These are phyloP conservation scores for Chelmon rostratus DNA, from an alignment of 2,797 vertebrate genomes.

Conservation along the genomic window DNA sequence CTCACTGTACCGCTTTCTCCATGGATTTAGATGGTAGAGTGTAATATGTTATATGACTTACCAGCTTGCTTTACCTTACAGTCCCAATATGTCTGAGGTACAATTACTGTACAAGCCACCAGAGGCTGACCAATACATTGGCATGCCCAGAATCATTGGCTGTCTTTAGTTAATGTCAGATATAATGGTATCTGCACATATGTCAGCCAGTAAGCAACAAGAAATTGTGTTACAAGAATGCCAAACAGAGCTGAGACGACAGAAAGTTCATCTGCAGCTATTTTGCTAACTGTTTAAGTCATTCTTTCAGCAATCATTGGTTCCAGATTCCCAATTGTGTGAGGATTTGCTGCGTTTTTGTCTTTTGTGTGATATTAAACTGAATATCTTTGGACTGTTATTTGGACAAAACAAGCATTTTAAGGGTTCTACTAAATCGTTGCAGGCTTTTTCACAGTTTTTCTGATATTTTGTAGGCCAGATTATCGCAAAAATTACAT, in stretches of 20 bases:
- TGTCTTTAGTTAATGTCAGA: neutral
- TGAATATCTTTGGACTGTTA: neutral
- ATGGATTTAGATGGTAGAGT: constrained; percentile 55
- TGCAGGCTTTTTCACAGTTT: neutral
- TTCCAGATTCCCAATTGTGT: neutral
- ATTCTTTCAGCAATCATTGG: neutral
- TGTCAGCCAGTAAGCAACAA: neutral
- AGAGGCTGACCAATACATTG: constrained; percentile 11
- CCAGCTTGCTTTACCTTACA: constrained; percentile 45
- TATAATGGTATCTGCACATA: neutral
- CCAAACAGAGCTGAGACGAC: neutral
- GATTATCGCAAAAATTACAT: neutral
- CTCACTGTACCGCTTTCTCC: constrained; percentile 55
- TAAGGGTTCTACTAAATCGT: neutral
- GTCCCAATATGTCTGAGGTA: constrained; percentile 35
- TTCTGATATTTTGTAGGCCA: neutral
- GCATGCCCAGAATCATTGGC: neutral
- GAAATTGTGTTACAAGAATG: neutral
- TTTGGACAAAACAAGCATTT: neutral
- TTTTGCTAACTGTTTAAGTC: neutral
- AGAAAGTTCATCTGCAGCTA: neutral
- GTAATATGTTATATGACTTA: constrained; percentile 50
- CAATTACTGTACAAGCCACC: constrained; percentile 4
- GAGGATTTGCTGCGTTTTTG: neutral
- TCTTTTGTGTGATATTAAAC: neutral